Base-by-base conservation (phyloP, 2,797 vertebrate species). In the Chelonia mydas region DNA sequence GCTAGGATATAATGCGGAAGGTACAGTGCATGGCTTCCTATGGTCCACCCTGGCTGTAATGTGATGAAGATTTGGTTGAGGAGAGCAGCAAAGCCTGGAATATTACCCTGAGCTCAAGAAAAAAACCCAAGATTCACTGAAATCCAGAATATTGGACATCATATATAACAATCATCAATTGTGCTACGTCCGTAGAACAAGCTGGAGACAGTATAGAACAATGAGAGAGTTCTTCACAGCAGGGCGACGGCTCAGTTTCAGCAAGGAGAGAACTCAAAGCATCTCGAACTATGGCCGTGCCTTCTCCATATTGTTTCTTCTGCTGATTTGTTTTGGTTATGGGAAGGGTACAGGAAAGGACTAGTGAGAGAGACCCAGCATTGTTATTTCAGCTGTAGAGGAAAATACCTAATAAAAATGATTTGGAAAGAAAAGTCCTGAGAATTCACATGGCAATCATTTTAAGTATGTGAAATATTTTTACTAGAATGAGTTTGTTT, bases 311-410 rank as follows among this genome's bases (percentile, higher is more conserved):
- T 59, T 94, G 54, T 87, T 90, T 68, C 53, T 94, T 94, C 84
- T 61, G 23, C 65, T 84, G 82, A 11, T 95, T 95, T 95, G 90
- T 91, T 97, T 97, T 93, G 82, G 51, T 89, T 96, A 53, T 54
- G 83, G 49, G 53, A 81, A 86, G 59, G 54, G 57, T 86, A 11
- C 85, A 94, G 90, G 88, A 92, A 87, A 92, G 84, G 76, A 93
- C 45, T 28, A 84, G 51, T 74, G 86, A 90, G 95, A 93, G 78
- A 33, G 49, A 51, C 51, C 95, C 61, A 16, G 33, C 50, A 2
- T 78, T 97, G 94, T 98, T 97, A 93, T 97, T 97, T 96, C 97
- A 98, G 97, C 97, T 94, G 97, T 50, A 50, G 45, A 55, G 19
- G 19, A 84, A 95, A 78, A 92, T 83, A 33, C 61, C 41, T 88